Base-by-base conservation (phyloP, 2,888 invertebrate species). In the Sphaeridia pumilis region DNA sequence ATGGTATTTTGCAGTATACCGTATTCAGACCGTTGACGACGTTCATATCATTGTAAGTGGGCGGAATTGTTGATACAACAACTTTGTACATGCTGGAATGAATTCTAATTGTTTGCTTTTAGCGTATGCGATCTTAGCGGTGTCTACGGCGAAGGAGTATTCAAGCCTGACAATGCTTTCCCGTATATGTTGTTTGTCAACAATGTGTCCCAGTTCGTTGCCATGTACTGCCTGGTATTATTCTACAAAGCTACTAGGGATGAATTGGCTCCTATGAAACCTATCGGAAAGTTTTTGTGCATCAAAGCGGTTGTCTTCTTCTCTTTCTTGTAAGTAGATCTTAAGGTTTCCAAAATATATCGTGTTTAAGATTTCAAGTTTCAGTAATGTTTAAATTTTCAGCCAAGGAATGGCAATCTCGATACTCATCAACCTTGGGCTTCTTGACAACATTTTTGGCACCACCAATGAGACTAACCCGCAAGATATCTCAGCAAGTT, bases 241-340 rank as follows among this genome's bases (percentile, higher is more conserved):
- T 95, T 95, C 72, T 95, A 95, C 69, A 81, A 79, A 70, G 92
- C 92, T 3, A 90, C 87, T 70, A 79, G 81, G 66, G 79, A 83
- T 51, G 89, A 92, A 70, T 72, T 95, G 44, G 80, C 80, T 65
- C 92, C 93, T 4, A 90, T 95, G 85, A 84, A 83, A 68, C 95
- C 95, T 1, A 78, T 95, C 60, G 87, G 89, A 44, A 95, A 95
- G 73, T 94, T 95, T 74, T 75, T 95, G 49, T 94, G 94, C 71
- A 93, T 95, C 65, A 95, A 95, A 74, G 89, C 92, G 62, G 93
- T 95, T 50, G 92, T 95, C 24, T 95, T 95, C 76, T 89, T 94
- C 70, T 94, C 94, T 44, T 95, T 95, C 74, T 94, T 94, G 94
- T 94, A 79, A 84, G 88, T 80, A 42, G 38, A 28, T 20, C 20